Base-by-base conservation (phyloP, 2,888 invertebrate species). In the Boloria euphrosyne region DNA sequence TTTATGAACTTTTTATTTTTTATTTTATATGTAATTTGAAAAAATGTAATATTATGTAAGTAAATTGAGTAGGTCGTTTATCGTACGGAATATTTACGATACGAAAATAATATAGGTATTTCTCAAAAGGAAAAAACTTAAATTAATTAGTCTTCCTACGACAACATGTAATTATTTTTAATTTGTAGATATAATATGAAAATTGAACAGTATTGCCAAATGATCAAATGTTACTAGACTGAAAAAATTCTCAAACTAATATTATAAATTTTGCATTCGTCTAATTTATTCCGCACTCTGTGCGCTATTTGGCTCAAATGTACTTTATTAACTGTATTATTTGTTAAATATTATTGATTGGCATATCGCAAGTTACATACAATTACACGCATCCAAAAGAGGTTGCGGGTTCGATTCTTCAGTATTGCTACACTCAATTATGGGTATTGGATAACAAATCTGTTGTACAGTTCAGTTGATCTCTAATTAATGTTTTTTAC, bases 171-270 rank as follows among this genome's bases (percentile, higher is more conserved):
- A 64, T 78, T 81, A 76, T 86, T 83, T 77, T 80, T 84, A 84
- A 81, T 77, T 80, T 80, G 73, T 86, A 84, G 79, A 77, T 84
- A 77, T 85, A 82, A 80, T 80, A 74, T 81, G 74, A 86, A 87
- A 80, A 77, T 80, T 83, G 78, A 88, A 88, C 86, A 89, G 85
- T 87, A 90, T 90, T 92, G 92, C 92, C 92, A 92, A 92, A 91
- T 90, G 85, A 90, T 88, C 89, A 89, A 89, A 86, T 86, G 78
- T 87, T 83, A 86, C 89, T 90, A 92, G 92, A 92, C 92, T 92
- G 92, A 91, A 82, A 78, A 73, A 75, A 82, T 76, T 72, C 73
- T 70, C 72, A 69, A 64, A 64, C 51, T 76, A 73, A 72, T 75
- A 69, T 73, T 71, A 69, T 73, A 57, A 46, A 57, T 65, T 69